A percentile compares a stretch with the other conserved stretches of the same genome.
These are phyloP conservation scores for Anoplopoma fimbria DNA, from an alignment of 2,113 vertebrate genomes.

Conservation along the genomic window DNA sequence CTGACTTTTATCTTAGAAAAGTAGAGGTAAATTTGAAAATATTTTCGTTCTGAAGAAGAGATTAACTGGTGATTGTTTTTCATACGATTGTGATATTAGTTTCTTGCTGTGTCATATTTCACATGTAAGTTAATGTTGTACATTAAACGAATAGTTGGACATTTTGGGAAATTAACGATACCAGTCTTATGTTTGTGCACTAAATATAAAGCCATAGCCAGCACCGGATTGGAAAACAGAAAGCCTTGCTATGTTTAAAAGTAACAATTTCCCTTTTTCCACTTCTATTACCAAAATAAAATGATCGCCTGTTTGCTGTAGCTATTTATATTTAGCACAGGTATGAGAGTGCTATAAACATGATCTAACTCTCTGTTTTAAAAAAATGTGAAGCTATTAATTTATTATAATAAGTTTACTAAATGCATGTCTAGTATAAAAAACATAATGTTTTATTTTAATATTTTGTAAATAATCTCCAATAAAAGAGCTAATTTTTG, in stretches of 20 bases:
- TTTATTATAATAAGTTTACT: neutral
- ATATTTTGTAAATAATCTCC: slow-evolving; percentile 25
- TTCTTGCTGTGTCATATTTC: neutral
- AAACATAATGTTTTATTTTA: neutral
- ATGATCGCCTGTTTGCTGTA: neutral
- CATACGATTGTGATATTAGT: neutral
- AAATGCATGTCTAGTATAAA: neutral
- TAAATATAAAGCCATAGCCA: neutral
- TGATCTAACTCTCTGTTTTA: neutral
- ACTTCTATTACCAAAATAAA: neutral
- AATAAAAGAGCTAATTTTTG: neutral
- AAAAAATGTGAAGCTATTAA: neutral
- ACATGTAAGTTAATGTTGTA: neutral
- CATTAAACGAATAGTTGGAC: neutral
- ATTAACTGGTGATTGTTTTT: neutral
- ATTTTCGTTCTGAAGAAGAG: neutral
- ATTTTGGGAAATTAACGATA: neutral
- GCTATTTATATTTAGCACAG: neutral
- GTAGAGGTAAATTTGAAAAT: neutral
- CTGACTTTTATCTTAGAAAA: neutral
- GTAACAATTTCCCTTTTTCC: neutral
- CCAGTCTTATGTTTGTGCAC: neutral
- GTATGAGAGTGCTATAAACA: neutral
- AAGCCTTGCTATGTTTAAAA: too few relatives aligned
- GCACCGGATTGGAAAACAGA: neutral